Evolutionary conservation across 2,888 invertebrate species (phyloP), one percentile per base, ranked within the genome.

Genomic region (Synergus umbraculus): DNA sequence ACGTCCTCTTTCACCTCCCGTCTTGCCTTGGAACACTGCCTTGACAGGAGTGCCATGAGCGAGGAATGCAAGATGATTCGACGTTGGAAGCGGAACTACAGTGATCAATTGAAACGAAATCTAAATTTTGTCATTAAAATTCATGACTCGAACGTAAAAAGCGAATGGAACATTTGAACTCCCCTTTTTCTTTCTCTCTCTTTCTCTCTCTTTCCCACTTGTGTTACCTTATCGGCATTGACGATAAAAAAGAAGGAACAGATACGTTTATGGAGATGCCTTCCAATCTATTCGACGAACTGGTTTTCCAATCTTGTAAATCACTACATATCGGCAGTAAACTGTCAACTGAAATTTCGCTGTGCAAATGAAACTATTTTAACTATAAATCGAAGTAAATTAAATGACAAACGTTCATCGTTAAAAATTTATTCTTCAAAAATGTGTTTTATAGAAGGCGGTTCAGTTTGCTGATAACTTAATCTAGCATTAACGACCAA

Each of bases 261-360:
- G 65, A 41, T 73, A 73, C 73, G 37, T 37, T 73, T 73, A 73
- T 73, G 73, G 73, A 73, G 73, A 73, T 73, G 73, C 29, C 73
- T 73, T 73, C 37, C 54, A 73, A 73, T 73, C 37, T 37, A 73
- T 73, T 49, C 67, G 22, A 73, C 37, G 22, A 73, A 73, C 73
- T 73, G 73, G 73, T 73, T 73, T 73, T 54, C 15, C 73, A 22
- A 69, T 54, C 73, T 29, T 73, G 73, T 73, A 73, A 73, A 73
- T 73, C 73, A 73, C 49, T 54, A 54, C 73, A 54, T 73, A 73
- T 73, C 13, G 73, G 54, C 29, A 73, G 73, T 73, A 73, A 73
- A 73, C 73, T 73, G 54, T 37, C 73, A 73, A 73, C 49, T 73
- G 49, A 73, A 73, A 73, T 73, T 73, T 73, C 37, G 37, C 73